Conservation (phyloP, 2,113 vertebrate genomes). For the Onychostruthus taczanowskii region DNA sequence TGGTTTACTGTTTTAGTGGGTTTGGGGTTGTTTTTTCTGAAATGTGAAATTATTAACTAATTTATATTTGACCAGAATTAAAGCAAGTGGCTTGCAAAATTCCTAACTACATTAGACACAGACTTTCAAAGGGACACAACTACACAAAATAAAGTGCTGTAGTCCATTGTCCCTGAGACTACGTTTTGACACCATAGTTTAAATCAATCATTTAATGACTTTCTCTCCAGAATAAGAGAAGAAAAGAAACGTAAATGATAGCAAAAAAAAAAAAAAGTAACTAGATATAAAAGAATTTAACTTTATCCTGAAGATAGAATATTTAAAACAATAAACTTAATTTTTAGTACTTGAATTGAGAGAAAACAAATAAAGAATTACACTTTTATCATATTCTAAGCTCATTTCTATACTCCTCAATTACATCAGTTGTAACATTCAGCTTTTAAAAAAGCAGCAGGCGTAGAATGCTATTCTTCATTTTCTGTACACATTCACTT, state of each 20-base stretch:
- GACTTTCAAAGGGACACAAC: background rate
- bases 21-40: background rate
- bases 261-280: background rate
- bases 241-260: background rate
- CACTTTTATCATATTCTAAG: background rate
- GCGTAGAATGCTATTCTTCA: background rate
- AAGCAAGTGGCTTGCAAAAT: background rate
- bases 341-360: background rate
- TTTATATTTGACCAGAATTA: background rate
- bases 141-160: background rate
- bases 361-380: background rate
- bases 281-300: background rate
- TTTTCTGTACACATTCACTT: background rate
- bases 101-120: background rate
- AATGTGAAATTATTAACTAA: background rate
- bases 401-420: background rate
- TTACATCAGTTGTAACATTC: background rate
- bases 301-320: background rate
- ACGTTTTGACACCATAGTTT: background rate
- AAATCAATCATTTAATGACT: background rate
- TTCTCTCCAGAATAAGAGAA: background rate
- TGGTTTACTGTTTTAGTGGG: accelerated
- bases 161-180: background rate
- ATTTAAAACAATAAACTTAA: background rate
- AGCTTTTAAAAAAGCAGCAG: background rate